Percentiles rank a stretch among this genome's conserved stretches.
phyloP scores from a whole-genome alignment of 2,888 invertebrate genomes.

The Odontocolon sp. region DNA sequence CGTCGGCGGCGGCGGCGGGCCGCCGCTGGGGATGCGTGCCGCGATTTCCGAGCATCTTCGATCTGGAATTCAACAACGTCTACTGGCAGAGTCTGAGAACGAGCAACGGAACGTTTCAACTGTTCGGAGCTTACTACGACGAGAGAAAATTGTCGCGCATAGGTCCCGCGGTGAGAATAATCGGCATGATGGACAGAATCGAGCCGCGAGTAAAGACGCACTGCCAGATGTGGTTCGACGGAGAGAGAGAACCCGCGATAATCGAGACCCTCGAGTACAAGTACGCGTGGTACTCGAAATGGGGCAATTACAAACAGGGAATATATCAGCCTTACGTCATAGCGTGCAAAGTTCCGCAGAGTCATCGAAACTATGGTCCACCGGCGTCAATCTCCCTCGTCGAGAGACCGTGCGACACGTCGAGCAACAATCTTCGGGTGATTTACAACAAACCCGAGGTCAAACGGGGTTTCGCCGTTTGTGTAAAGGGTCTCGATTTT shows the following conservation, averaged over 20 bases:
- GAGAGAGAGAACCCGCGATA: conserved; percentile 90
- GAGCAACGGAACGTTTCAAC: conserved; percentile 93
- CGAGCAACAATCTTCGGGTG: conserved; percentile 92
- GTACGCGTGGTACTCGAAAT: conserved; percentile 96
- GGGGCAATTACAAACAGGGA: conserved; percentile 96
- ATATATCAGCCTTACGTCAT: conserved; percentile 95
- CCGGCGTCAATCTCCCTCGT: conserved; percentile 94
- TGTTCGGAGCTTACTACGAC: conserved; percentile 95
- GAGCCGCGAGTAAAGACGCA: conserved; percentile 91
- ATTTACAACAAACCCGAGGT: conserved; percentile 88
- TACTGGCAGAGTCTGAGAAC: conserved; percentile 95
- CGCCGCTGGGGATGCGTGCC: conserved; percentile 59
- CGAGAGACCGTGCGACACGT: conserved; percentile 91
- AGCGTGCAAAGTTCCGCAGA: conserved; percentile 92
- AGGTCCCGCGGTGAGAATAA: conserved; percentile 91
- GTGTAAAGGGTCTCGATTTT: conserved; percentile 97
- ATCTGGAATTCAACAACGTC: conserved; percentile 95
- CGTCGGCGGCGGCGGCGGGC: too few species aligned
- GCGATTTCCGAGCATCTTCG: conserved; percentile 93
- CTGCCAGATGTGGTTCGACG: conserved; percentile 95
- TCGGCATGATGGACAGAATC: conserved; percentile 95
- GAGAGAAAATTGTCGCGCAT: conserved; percentile 88
- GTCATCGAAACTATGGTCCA: conserved; percentile 85
- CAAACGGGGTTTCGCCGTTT: conserved; percentile 93
- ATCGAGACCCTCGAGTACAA: conserved; percentile 94